Conservation (phyloP, 2,797 vertebrate species). For the Aselliscus stoliczkanus region DNA sequence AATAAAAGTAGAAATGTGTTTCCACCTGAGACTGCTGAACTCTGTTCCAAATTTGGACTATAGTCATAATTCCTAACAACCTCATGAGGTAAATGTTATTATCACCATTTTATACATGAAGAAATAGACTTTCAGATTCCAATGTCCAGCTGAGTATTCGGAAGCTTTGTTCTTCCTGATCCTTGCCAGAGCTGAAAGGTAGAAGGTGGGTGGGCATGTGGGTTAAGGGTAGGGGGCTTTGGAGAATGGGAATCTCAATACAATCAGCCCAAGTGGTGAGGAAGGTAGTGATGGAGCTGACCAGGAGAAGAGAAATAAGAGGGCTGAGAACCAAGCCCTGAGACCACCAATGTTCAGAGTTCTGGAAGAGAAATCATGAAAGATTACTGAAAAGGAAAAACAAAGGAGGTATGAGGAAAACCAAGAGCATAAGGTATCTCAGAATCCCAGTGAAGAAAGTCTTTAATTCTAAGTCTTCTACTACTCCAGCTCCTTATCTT, state of each 20-base stretch:
- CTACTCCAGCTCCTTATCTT: background rate
- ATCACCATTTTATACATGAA: background rate
- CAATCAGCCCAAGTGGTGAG: background rate
- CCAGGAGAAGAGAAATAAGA: background rate
- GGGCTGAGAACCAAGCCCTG: background rate
- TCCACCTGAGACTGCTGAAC: background rate
- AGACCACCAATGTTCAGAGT: background rate
- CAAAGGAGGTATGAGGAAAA: background rate
- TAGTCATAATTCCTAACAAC: background rate
- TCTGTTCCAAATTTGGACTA: background rate
- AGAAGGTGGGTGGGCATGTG: background rate
- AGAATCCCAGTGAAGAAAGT: background rate
- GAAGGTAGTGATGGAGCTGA: background rate
- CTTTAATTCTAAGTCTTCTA: background rate
- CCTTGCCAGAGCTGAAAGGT: background rate
- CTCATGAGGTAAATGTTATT: background rate
- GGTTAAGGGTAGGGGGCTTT: too few relatives aligned
- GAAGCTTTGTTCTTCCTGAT: background rate
- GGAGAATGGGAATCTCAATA: background rate
- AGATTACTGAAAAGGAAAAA: background rate
- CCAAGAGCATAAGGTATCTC: background rate
- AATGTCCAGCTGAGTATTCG: background rate
- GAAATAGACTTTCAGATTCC: background rate
- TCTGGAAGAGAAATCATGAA: background rate
- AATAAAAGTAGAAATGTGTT: background rate